Evolutionary conservation across 2,888 invertebrate genomes (phyloP), one percentile per base, ranked within the genome.

Genomic region (Temnothorax rugatulus): DNA sequence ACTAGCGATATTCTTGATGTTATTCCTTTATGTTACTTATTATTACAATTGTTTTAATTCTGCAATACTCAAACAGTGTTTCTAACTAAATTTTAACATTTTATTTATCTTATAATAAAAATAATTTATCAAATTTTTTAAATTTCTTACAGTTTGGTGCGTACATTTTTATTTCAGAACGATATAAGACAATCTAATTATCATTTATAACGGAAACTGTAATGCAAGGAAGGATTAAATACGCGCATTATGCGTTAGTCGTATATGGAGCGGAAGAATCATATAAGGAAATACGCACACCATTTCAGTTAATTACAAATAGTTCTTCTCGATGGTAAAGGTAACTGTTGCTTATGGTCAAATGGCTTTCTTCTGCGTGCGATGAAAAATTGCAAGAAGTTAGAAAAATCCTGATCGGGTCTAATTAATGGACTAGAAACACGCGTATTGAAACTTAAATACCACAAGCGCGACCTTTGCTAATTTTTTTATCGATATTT

Each of bases 191-290:
- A 38, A 38, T 54, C 21, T 54, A 54, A 52, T 38, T 71, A 54
- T 29, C 52, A 52, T 2, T 15, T n/a, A 34, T 71, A 71, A 54
- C 57, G 57, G 21, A 3, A 38, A 71, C 9, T 38, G 54, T 38
- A n/a, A 21, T 15, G 21, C 34, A 15, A 11, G 7, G 15, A 57
- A 38, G 7, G 15, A 21, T 71, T 38, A 54, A 54, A 38, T 38
- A 57, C 15, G n/a, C n/a, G 21, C 38, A 38, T 71, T 57, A 54
- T 54, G 38, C 71, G 7, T 71, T 38, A 57, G 9, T 38, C 52
- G 71, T 54, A 71, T 71, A 57, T 71, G 11, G 71, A 71, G 71
- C 59, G 71, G 57, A 71, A 71, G 38, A 25, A 71, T 38, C 21
- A 21, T 71, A 38, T 9, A 71, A 69, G 69, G 21, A 71, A 71